A percentile compares a stretch with the other conserved stretches of the same genome.
Evolutionary conservation across 2,888 invertebrate genomes (phyloP).

Genomic region (Odontothrips loti): DNA sequence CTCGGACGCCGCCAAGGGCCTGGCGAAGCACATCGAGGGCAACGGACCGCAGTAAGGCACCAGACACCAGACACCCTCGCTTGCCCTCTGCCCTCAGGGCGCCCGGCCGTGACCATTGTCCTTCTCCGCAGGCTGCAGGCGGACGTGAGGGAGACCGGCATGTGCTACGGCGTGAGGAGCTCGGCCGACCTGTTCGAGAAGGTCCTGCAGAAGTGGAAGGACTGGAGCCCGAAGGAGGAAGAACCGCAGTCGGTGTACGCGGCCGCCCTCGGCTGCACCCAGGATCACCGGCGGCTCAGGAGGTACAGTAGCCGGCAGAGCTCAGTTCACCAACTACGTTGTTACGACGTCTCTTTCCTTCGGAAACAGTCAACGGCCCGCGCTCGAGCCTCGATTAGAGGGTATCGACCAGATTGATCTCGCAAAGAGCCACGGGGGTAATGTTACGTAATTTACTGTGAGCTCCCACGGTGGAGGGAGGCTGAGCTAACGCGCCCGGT

Average conservation of each 20-base stretch:
- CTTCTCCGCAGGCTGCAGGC: not conserved
- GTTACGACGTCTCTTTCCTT: too few relatives aligned
- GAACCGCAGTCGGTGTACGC: not conserved
- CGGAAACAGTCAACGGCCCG: not conserved
- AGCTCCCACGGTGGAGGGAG: too few relatives aligned
- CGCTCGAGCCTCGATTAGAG: not conserved
- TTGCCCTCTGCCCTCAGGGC: not conserved
- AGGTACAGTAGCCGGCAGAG: too few relatives aligned
- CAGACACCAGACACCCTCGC: not conserved
- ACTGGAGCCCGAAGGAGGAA: not conserved
- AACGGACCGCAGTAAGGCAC: not conserved
- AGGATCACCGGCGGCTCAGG: not conserved
- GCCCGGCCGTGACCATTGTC: not conserved
- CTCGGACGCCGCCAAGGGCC: not conserved
- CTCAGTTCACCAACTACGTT: too few relatives aligned
- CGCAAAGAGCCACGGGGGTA: too few relatives aligned
- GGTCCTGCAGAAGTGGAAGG: not conserved
- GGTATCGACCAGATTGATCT: not conserved
- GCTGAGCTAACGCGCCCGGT: not conserved
- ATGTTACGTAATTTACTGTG: too few relatives aligned
- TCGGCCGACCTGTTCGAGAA: conserved; percentile 6
- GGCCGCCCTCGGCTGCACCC: not conserved
- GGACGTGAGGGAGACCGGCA: not conserved
- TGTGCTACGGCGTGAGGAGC: not conserved
- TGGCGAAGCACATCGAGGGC: not conserved